Evolutionary conservation across 2,797 vertebrate species (phyloP), one percentile per base, ranked within the genome.

Genomic region (Neostethus bicornis): DNA sequence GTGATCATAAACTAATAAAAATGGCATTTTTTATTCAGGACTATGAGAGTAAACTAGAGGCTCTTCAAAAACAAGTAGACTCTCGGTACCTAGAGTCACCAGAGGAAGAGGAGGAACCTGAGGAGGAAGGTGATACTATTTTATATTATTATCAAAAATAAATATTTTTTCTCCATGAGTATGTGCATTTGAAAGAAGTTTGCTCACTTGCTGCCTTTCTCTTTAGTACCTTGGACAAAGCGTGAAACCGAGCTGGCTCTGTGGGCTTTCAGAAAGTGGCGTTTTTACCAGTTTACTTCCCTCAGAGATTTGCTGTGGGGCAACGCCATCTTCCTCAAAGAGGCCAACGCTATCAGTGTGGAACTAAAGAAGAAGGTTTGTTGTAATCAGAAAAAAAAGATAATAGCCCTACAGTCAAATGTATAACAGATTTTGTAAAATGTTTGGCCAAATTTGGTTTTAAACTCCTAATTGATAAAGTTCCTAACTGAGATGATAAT

Each of bases 221-320:
- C 29, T 53, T 3, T 84, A 98, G 97, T 98, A 75, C 93, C 92
- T 1, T 99, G 97, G 96, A 98, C 95, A 0, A 88, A 88, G n/a
- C 88, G 87, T 11, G 96, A 99, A 79, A 96, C 94, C 0, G 96
- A 98, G 80, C 84, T 98, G 67, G 96, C 96, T 0, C 87, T 97
- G 46, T 98, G 96, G 96, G 96, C 94, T 61, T 98, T 98, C 87
- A 93, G 96, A 42, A 98, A 98, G 84, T 99, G 97, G 97, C 95
- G 94, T 76, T 98, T 96, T 88, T 98, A 98, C 84, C 96, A 98
- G 81, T 99, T 99, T 89, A 98, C 97, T 0, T 99, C 97, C 0
- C 93, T 99, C 51, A 91, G 97, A 0, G 97, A 99, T 90, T 89
- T 93, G 66, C 92, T 99, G 4, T 99, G 97, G 97, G 97, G 97